Evolutionary conservation across 2,113 vertebrate genomes (phyloP).

Genomic region (Hirundichthys speculiger): DNA sequence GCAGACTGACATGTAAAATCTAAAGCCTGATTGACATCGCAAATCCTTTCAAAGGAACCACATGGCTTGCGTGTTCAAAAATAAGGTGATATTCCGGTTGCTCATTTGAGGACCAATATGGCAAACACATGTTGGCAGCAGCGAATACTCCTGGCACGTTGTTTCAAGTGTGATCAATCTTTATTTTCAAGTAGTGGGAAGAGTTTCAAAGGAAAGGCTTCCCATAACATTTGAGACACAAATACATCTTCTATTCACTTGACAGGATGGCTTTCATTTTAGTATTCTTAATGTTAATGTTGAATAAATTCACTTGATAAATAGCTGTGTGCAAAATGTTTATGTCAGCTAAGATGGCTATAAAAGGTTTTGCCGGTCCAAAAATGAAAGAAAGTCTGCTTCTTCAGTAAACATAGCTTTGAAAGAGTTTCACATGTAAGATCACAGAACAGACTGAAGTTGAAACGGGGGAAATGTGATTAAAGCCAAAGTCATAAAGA

Average conservation of each 20-base stretch:
- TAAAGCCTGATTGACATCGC: slow-evolving; percentile 13
- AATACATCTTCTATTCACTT: slow-evolving; percentile 84
- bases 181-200: slow-evolving; percentile 83
- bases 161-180: slow-evolving; percentile 79
- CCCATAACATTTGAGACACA: slow-evolving; percentile 85
- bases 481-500: slow-evolving; percentile 6
- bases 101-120: slow-evolving; percentile 80
- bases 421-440: slow-evolving; percentile 17
- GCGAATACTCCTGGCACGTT: slow-evolving; percentile 80
- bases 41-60: slow-evolving; percentile 38
- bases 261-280: slow-evolving; percentile 84
- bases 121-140: slow-evolving; percentile 88
- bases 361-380: slow-evolving; percentile 44
- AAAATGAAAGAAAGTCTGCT: slow-evolving; percentile 22
- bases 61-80: slow-evolving; percentile 28
- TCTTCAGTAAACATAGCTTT: slow-evolving; percentile 38
- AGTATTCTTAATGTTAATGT: slow-evolving; percentile 79
- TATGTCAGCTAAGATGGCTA: slow-evolving; percentile 77
- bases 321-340: slow-evolving; percentile 77
- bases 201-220: slow-evolving; percentile 86
- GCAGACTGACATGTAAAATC: slow-evolving; percentile 1
- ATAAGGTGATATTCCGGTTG: slow-evolving; percentile 57
- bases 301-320: slow-evolving; percentile 81
- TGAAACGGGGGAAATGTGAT: background rate
- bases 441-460: slow-evolving; percentile 6